A percentile compares a stretch with the other conserved stretches of the same genome.
These are phyloP conservation scores for Thecophora atra DNA, from an alignment of 2,888 invertebrate genomes.

Conservation along the genomic window DNA sequence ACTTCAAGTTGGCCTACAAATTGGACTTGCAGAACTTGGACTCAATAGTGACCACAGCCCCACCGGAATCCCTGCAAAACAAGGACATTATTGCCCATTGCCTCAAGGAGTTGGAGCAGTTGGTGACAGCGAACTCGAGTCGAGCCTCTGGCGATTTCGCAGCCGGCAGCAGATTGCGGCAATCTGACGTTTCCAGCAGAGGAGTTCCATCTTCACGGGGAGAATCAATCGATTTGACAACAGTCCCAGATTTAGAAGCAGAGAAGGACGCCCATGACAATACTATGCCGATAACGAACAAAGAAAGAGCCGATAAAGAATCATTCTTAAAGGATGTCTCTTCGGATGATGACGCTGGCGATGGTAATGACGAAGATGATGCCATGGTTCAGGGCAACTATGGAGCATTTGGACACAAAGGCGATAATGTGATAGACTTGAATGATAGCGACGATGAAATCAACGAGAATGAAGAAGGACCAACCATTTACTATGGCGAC, in stretches of 20 bases:
- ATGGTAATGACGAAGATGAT: conserved; percentile 36
- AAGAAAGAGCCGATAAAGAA: too few species aligned
- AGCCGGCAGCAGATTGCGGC: too few species aligned
- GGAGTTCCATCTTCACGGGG: too few species aligned
- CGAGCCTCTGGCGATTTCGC: too few species aligned
- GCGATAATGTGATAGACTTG: conserved; percentile 23
- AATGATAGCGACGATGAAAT: conserved; percentile 36
- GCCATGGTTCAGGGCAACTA: too few species aligned
- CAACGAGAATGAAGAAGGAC: conserved; percentile 47
- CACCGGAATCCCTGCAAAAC: conserved; percentile 44
- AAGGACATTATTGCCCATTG: conserved; percentile 47
- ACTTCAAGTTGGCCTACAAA: conserved; percentile 48
- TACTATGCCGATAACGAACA: neutral
- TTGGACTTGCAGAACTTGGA: conserved; percentile 44
- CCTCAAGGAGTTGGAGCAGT: conserved; percentile 43
- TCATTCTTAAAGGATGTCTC: neutral
- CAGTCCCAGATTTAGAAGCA: neutral
- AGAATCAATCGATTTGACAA: too few species aligned
- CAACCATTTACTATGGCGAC: conserved; percentile 45
- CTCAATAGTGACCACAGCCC: conserved; percentile 41
- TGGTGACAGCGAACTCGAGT: too few species aligned
- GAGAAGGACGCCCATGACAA: neutral
- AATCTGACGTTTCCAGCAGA: neutral
- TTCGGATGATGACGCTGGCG: conserved; percentile 19
- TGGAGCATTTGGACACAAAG: conserved; percentile 33